Evolutionary conservation across 2,888 invertebrate genomes (phyloP).

Genomic region (Octonoba sinensis): DNA sequence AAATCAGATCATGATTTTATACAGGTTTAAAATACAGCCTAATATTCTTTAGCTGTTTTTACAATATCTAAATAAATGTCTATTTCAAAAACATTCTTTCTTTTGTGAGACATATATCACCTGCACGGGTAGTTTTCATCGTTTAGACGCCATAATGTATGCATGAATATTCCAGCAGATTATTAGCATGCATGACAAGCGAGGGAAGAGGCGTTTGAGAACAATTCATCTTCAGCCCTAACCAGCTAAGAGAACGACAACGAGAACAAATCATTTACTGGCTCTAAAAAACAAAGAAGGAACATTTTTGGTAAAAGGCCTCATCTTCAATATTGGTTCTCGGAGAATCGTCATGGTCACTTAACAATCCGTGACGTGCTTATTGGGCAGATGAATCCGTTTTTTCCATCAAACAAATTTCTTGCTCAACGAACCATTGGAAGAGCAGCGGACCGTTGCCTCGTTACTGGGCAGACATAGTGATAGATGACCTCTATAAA

Average conservation of each 20-base stretch:
- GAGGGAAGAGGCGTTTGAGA: constrained; percentile 26
- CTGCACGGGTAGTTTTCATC: too few species aligned
- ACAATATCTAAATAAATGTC: too few species aligned
- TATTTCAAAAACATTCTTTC: too few species aligned
- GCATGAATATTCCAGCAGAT: constrained; percentile 48
- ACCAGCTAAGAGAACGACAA: constrained; percentile 32
- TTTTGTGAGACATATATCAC: too few species aligned
- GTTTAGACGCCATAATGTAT: not conserved
- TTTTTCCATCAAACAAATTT: too few species aligned
- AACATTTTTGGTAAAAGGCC: constrained; percentile 28
- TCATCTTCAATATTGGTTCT: constrained; percentile 6
- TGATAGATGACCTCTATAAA: too few species aligned
- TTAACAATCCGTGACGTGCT: constrained; percentile 19
- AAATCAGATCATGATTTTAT: too few species aligned
- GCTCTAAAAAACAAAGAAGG: constrained; percentile 17
- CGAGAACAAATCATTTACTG: constrained; percentile 48
- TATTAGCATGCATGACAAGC: constrained; percentile 24
- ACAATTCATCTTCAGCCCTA: constrained; percentile 45
- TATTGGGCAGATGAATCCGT: too few species aligned
- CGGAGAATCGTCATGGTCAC: constrained; percentile 32
- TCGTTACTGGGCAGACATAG: too few species aligned
- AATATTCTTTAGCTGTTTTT: too few species aligned
- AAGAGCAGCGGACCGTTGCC: constrained; percentile 9
- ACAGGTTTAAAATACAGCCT: too few species aligned
- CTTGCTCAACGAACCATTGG: too few species aligned